Evolutionary conservation across 2,113 vertebrate species (phyloP), one percentile per base, ranked within the genome.

Genomic region (Oxygymnocypris stewartii): DNA sequence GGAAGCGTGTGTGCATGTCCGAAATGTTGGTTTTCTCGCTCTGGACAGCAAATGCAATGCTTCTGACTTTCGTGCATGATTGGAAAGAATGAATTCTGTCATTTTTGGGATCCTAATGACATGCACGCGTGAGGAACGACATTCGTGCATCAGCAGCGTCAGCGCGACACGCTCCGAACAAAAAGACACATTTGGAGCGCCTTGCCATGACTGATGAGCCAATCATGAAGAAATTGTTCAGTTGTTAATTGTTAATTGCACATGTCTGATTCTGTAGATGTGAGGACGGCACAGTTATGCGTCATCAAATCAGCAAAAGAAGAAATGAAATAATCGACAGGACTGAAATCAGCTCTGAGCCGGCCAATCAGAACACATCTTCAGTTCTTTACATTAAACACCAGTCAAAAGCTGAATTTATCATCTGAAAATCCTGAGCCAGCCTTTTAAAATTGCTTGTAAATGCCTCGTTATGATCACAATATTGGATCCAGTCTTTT

Each of bases 171-270:
- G 1, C 37, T 13, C 11, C 13, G 25, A 25, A 67, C 63, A 69
- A 82, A n/a, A 82, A 51, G 63, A 44, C 0, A 2, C 23, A 20
- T 47, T 49, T 25, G 37, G 8, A 23, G 42, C 14, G 20, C 40
- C 18, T 49, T 20, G 35, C 6, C 61, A 11, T 13, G 40, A 71
- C 81, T 82, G 81, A 82, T 82, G 63, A 82, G 44, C 42, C 42
- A 82, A 71, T 82, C 81, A 82, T 35, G 63, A 4, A 2, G 44
- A 4, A 51, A 82, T 71, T 82, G 81, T 82, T 71, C 42, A 35
- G 71, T 69, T 82, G 81, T 82, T 71, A 82, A 82, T 67, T 65
- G 37, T 82, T 76, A 77, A 78, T 78, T 35, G 76, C 28, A 37
- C 25, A 28, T 8, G 14, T 4, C 18, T 82, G 44, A 82, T 82